These are phyloP conservation scores for Argyresthia albistria DNA, from an alignment of 2,888 invertebrate genomes.

Conservation along the genomic window DNA sequence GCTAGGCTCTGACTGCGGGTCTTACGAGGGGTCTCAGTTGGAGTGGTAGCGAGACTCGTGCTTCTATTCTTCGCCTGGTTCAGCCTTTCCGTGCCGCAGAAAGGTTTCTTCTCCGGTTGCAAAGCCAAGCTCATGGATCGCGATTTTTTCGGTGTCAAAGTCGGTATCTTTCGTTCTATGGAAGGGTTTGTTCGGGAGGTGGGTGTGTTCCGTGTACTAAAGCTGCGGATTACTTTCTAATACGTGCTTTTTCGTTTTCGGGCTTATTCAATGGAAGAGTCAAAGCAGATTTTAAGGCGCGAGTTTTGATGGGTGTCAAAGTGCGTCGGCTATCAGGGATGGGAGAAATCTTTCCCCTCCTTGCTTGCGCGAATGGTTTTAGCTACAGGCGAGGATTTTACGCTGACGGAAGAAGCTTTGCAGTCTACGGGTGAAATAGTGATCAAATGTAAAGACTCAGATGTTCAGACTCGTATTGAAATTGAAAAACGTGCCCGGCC, in stretches of 20 bases:
- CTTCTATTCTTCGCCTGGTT: constrained; percentile 30
- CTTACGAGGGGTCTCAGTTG: constrained; percentile 27
- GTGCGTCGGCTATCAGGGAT: constrained; percentile 24
- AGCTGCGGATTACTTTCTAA: constrained; percentile 56
- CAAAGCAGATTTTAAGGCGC: constrained; percentile 22
- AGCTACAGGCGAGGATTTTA: constrained; percentile 31
- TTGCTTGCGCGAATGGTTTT: constrained; percentile 18
- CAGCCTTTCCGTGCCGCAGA: constrained; percentile 46
- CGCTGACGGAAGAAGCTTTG: constrained; percentile 35
- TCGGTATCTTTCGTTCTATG: constrained; percentile 40
- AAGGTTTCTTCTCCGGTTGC: constrained; percentile 31
- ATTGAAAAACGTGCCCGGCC: no score
- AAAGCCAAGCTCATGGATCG: constrained; percentile 53
- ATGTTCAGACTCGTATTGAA: no score
- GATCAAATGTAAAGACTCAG: no score
- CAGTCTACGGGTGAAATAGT: constrained; percentile 7
- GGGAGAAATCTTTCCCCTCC: constrained; percentile 23
- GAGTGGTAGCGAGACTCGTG: constrained; percentile 34
- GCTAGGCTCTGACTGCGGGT: constrained; percentile 57
- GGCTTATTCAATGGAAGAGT: constrained; percentile 35
- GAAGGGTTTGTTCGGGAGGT: constrained; percentile 40
- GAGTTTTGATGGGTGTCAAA: constrained; percentile 34
- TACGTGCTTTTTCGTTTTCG: constrained; percentile 15
- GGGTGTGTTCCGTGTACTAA: constrained; percentile 44
- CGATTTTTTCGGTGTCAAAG: constrained; percentile 50